Percentiles rank a stretch among this genome's conserved stretches.
Conservation (phyloP, 2,113 vertebrate species). For the Dolichotis patagonum region DNA sequence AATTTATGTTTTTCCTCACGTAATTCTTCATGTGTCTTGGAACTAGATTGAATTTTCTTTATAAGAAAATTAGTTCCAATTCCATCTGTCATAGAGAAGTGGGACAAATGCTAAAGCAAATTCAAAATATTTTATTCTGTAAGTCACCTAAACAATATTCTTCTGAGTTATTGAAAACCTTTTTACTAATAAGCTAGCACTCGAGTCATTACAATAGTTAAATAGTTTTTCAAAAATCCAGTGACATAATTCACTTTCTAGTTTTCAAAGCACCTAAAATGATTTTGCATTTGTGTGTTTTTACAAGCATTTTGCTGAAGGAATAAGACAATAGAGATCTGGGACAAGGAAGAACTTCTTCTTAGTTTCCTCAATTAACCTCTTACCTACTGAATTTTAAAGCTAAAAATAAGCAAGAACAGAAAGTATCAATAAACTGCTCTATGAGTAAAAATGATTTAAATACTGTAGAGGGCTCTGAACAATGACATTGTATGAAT, state of each 20-base stretch:
- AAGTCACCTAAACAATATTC: background rate
- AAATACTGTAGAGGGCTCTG: background rate
- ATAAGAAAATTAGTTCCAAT: background rate
- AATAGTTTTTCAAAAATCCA: background rate
- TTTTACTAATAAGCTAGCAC: background rate
- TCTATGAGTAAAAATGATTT: accelerated
- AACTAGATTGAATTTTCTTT: background rate
- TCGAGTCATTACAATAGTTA: background rate
- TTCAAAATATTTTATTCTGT: background rate
- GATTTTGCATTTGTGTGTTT: background rate
- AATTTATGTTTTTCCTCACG: background rate
- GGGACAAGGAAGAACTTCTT: background rate
- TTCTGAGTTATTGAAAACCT: background rate
- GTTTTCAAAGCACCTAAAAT: background rate
- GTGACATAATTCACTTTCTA: background rate
- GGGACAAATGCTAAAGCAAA: background rate
- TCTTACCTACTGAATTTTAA: background rate
- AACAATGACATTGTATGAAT: background rate
- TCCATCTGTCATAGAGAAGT: background rate
- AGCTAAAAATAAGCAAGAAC: background rate
- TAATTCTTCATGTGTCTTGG: background rate
- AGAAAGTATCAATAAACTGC: background rate
- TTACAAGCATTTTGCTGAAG: background rate
- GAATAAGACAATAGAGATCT: background rate
- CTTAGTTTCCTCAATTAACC: background rate